Conservation (phyloP, 2,888 invertebrate genomes). For the Drosophila flavopinicola region DNA sequence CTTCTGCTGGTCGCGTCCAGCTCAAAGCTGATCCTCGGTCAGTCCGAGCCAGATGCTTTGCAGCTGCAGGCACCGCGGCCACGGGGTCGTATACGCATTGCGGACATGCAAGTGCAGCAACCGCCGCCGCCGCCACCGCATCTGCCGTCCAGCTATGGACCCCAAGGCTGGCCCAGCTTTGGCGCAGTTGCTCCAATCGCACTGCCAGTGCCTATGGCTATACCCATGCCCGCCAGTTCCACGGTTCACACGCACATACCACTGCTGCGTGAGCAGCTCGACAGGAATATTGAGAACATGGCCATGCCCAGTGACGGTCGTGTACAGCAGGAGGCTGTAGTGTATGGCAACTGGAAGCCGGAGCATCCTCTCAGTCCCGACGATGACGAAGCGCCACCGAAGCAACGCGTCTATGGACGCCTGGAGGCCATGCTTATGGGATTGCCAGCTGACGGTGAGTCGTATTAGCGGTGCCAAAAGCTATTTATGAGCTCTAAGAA, state of each 20-base stretch:
- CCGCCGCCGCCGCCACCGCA: conserved; percentile 22
- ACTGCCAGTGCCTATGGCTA: conserved; percentile 9
- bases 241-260: conserved; percentile 71
- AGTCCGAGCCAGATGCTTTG: conserved; percentile 42
- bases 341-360: conserved; percentile 81
- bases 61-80: conserved; percentile 56
- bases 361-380: conserved; percentile 68
- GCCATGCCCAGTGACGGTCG: conserved; percentile 26
- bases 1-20: conserved; percentile 26
- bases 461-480: not conserved
- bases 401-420: conserved; percentile 57
- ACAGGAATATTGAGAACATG: conserved; percentile 1
- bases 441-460: conserved; percentile 59
- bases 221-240: conserved; percentile 45
- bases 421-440: conserved; percentile 72
- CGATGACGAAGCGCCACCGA: conserved; percentile 36
- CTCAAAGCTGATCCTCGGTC: conserved; percentile 21
- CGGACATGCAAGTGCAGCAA: conserved; percentile 46
- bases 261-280: conserved; percentile 50
- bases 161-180: conserved; percentile 44
- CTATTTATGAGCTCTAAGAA: too few species aligned
- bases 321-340: conserved; percentile 69
- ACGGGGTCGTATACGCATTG: conserved; percentile 68
- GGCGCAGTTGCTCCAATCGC: conserved; percentile 13
- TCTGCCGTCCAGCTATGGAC: conserved; percentile 3